A percentile compares a stretch with the other conserved stretches of the same genome.
These are phyloP conservation scores for Agapostemon virescens DNA, from an alignment of 2,888 invertebrate genomes.

Conservation along the genomic window DNA sequence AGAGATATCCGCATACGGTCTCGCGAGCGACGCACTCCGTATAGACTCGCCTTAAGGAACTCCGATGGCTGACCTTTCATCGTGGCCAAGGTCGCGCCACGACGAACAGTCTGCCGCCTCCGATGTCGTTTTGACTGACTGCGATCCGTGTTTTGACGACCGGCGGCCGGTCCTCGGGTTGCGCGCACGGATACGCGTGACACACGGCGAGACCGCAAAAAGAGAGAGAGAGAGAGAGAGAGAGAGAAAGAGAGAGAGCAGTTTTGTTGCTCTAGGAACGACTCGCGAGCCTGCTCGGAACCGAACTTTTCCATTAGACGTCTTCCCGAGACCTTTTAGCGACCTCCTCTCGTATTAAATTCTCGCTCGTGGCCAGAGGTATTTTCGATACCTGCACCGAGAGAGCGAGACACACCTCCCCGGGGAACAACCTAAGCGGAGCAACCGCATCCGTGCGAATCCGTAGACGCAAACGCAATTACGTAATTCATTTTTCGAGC, in stretches of 20 bases:
- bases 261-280: constrained; percentile 9
- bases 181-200: not conserved
- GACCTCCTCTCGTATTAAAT: constrained; percentile 47
- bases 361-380: constrained; percentile 39
- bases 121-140: constrained; percentile 69
- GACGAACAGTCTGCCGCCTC: constrained; percentile 67
- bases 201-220: not conserved
- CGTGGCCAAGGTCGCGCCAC: constrained; percentile 71
- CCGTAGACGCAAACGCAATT: constrained; percentile 53
- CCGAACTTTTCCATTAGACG: constrained; percentile 57
- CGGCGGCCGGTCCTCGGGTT: constrained; percentile 27
- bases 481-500: constrained; percentile 59
- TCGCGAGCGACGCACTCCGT: constrained; percentile 51
- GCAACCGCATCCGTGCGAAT: constrained; percentile 36
- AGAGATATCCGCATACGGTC: constrained; percentile 35
- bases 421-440: not conserved
- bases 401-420: not conserved
- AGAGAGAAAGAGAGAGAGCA: not conserved
- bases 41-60: constrained; percentile 60
- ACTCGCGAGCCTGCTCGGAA: not conserved
- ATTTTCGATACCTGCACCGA: constrained; percentile 26
- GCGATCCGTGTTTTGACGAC: constrained; percentile 67
- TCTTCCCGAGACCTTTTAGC: constrained; percentile 38
- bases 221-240: not conserved
- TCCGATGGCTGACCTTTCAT: constrained; percentile 62